Evolutionary conservation across 30 jellyfish, hydroid and myxozoan species (phyloP).

Genomic region (Sanderia malayensis): DNA sequence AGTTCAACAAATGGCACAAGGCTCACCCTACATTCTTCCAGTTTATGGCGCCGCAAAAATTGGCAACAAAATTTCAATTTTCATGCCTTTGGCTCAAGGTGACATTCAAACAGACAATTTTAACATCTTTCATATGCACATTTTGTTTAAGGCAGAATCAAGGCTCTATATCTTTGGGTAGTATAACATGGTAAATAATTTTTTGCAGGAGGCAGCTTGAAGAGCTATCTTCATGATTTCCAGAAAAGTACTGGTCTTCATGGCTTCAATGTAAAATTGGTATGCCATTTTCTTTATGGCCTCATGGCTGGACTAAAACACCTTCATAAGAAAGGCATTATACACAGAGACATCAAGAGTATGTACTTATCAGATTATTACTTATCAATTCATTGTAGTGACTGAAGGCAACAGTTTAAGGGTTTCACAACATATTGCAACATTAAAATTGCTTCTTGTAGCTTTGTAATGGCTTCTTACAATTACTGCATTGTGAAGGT

Average conservation of each 20-base stretch:
- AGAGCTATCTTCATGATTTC: neutral
- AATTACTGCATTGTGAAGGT: too few relatives aligned
- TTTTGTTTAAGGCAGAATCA: too few relatives aligned
- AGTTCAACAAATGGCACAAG: neutral
- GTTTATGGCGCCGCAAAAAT: neutral
- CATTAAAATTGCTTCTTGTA: too few relatives aligned
- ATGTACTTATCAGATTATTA: too few relatives aligned
- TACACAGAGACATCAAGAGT: constrained; percentile 55
- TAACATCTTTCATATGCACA: too few relatives aligned
- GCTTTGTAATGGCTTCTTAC: too few relatives aligned
- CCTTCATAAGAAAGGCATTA: constrained; percentile 14
- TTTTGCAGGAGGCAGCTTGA: constrained; percentile 13
- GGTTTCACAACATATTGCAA: too few relatives aligned
- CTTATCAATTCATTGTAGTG: too few relatives aligned
- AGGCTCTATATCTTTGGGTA: too few relatives aligned
- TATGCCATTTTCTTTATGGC: constrained; percentile 12
- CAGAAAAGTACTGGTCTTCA: neutral
- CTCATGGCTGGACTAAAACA: constrained; percentile 14
- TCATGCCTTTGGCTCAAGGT: constrained; percentile 11
- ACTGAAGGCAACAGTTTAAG: too few relatives aligned
- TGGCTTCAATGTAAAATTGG: neutral
- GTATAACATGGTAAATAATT: too few relatives aligned
- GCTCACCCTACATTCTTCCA: neutral
- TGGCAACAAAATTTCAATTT: neutral
- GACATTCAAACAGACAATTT: too few relatives aligned